Base-by-base conservation (phyloP, 2,888 invertebrate genomes). In the Agonum fuliginosum region DNA sequence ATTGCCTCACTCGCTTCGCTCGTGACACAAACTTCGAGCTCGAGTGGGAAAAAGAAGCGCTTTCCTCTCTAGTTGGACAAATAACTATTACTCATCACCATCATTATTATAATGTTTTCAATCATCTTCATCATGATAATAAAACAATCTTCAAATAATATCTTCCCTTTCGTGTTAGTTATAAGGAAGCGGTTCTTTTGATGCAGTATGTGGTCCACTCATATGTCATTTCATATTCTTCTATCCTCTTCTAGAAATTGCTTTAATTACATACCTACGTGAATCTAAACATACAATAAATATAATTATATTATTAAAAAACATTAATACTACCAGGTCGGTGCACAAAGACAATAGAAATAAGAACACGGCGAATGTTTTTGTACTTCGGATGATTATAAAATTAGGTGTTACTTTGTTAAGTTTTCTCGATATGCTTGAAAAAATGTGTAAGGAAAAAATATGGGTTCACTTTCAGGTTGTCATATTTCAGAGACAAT, bases 251-350 rank as follows among this genome's bases (percentile, higher is more conserved):
- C 54, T 24, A 54, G 54, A 54, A 24, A 24, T 24, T 54, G 54
- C 20, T 54, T 24, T 54, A 54, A 54, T 54, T 54, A 54, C 54
- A 3, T 14, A 19, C 1, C 46, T 46, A 20, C 22, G 54, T 12
- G 54, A 54, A 54, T 54, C 54, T 24, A 54, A 54, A 54, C 54
- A 54, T 24, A 48, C 19, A 19, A 48, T 48, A 54, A 54, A 54
- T 54, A 22, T 54, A 54, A 54, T 54, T 54, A 54, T 54, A 54
- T 54, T 54, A 54, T 54, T 54, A 54, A 54, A 54, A 54, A 54
- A 54, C 54, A 54, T 54, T 54, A 54, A 24, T 54, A 54, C 24
- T 22, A 24, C 54, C n/a, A 24, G 54, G 54, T 54, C 54, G 24
- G 22, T 54, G 54, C 24, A n/a, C 54, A 54, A 24, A 22, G 54